phyloP scores from a whole-genome alignment of 2,113 vertebrate genomes.

The Excalfactoria chinensis region DNA sequence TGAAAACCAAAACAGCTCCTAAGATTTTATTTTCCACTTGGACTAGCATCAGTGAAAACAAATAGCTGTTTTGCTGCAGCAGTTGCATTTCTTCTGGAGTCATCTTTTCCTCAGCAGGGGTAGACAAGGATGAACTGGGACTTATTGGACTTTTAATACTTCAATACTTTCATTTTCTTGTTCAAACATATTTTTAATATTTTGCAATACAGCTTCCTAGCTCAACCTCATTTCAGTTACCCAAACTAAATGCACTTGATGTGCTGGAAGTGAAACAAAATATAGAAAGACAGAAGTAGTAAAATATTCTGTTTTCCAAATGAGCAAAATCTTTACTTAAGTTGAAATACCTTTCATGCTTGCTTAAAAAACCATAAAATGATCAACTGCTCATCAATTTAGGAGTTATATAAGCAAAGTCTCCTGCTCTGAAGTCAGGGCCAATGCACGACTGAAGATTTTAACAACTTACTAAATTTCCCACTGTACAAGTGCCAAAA shows the following conservation, averaged over 20 bases:
- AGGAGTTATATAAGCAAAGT: not conserved
- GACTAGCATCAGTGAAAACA: slow-evolving; percentile 4
- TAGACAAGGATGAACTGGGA: slow-evolving; percentile 38
- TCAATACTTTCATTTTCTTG: slow-evolving; percentile 56
- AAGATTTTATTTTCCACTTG: slow-evolving; percentile 5
- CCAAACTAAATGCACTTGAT: not conserved
- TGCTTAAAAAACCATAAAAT: slow-evolving; percentile 42
- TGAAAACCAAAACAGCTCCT: not conserved
- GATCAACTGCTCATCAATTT: slow-evolving; percentile 37
- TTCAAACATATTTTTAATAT: slow-evolving; percentile 36
- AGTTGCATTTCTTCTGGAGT: slow-evolving; percentile 27
- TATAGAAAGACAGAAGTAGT: not conserved
- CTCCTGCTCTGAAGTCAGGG: slow-evolving; percentile 15
- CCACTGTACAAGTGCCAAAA: slow-evolving; percentile 1
- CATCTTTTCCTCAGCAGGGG: slow-evolving; percentile 37
- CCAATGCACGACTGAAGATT: not conserved
- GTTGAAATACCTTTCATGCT: slow-evolving; percentile 54
- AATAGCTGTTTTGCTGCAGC: slow-evolving; percentile 12
- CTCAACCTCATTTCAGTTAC: not conserved
- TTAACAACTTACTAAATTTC: slow-evolving; percentile 37
- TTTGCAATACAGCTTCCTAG: slow-evolving; percentile 5
- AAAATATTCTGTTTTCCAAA: not conserved
- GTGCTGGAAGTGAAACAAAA: not conserved
- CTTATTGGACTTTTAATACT: slow-evolving; percentile 35
- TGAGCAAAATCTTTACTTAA: slow-evolving; percentile 17